Evolutionary conservation across 2,113 vertebrate genomes (phyloP).

Genomic region (Apteryx owenii): DNA sequence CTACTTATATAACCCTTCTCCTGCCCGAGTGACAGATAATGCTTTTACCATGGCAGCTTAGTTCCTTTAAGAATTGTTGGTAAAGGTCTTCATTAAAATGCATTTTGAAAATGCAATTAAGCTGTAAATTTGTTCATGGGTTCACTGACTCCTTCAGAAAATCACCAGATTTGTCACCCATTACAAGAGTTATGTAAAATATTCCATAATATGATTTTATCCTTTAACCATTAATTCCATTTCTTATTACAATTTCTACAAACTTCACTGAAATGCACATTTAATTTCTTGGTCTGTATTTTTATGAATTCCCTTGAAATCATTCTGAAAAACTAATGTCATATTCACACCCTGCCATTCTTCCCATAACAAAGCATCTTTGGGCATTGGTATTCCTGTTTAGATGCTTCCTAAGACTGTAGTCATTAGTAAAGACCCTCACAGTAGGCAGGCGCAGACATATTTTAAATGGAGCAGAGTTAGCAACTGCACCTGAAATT

Average conservation of each 20-base stretch:
- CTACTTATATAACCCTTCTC: background rate
- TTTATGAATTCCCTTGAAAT: background rate
- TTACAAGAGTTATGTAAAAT: background rate
- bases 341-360: background rate
- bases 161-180: background rate
- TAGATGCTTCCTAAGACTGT: background rate
- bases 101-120: background rate
- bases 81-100: background rate
- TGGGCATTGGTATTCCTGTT: background rate
- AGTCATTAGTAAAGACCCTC: background rate
- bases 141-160: background rate
- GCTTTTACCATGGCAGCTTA: background rate
- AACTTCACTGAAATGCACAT: background rate
- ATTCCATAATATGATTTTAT: background rate
- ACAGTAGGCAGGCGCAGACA: background rate
- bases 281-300: background rate
- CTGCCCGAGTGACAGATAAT: background rate
- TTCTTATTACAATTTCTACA: background rate
- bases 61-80: background rate
- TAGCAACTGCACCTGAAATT: background rate
- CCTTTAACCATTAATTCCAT: background rate
- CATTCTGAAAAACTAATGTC: background rate
- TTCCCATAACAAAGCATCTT: background rate
- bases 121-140: background rate
- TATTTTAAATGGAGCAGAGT: background rate